Conservation (phyloP, 2,797 vertebrate genomes). For the Epinephelus malabaricus region DNA sequence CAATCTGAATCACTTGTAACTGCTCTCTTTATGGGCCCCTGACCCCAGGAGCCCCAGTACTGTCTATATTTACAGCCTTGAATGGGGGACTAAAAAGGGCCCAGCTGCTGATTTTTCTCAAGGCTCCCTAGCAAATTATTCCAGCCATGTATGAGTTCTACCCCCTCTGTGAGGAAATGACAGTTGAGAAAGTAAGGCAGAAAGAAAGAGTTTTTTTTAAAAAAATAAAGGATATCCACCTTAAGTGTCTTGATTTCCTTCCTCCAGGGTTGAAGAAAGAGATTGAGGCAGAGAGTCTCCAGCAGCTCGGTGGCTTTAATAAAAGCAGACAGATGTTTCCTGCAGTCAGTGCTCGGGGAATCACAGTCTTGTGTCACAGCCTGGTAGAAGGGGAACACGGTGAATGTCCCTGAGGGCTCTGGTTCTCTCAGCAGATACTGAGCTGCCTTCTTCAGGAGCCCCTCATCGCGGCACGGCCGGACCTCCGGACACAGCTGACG, state of each 20-base stretch:
- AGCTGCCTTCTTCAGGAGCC: slow-evolving; percentile 53
- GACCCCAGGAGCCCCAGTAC: too few species aligned
- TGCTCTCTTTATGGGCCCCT: too few species aligned
- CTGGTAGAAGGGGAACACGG: slow-evolving; percentile 70
- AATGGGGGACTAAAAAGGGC: too few species aligned
- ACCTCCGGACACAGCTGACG: slow-evolving; percentile 45
- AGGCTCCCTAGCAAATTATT: too few species aligned
- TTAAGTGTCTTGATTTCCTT: slow-evolving; percentile 90
- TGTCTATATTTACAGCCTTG: too few species aligned
- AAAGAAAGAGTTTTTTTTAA: neutral
- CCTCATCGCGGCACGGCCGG: slow-evolving; percentile 70
- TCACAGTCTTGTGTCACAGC: slow-evolving; percentile 14
- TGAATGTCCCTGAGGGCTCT: slow-evolving; percentile 44
- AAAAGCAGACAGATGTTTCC: slow-evolving; percentile 58
- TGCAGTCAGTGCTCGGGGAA: slow-evolving; percentile 9
- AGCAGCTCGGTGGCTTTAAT: slow-evolving; percentile 84
- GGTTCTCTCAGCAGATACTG: slow-evolving; percentile 54
- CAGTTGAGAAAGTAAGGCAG: neutral
- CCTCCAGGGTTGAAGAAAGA: slow-evolving; percentile 89
- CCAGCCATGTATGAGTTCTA: too few species aligned
- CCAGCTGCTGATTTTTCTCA: too few species aligned
- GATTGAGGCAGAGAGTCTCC: slow-evolving; percentile 88
- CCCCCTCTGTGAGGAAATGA: neutral
- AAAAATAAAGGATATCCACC: slow-evolving; percentile 68
- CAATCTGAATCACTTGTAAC: too few species aligned